phyloP scores from a whole-genome alignment of 2,888 invertebrate genomes.

The Pseudanteris insignis region DNA sequence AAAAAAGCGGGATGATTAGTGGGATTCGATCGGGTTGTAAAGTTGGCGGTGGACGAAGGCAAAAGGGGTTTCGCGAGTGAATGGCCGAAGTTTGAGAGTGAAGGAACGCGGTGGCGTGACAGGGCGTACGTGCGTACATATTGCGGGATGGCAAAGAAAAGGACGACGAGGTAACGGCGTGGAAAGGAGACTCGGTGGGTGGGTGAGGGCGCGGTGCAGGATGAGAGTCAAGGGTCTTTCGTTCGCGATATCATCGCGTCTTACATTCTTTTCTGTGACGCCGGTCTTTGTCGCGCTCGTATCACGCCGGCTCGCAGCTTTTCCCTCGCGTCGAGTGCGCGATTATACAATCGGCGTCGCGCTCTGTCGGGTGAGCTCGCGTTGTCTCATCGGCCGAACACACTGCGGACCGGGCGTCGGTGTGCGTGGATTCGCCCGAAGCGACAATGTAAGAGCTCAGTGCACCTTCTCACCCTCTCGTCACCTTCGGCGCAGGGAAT shows the following conservation, averaged over 20 bases:
- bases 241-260: conserved; percentile 50
- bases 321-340: conserved; percentile 43
- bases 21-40: no score
- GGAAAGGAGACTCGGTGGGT: conserved; percentile 22
- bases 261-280: conserved; percentile 26
- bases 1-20: no score
- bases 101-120: conserved; percentile 3
- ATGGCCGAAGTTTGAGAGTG: no score
- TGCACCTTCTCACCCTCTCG: conserved; percentile 49
- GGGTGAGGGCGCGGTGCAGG: conserved; percentile 43
- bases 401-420: conserved; percentile 13
- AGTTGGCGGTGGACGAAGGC: no score
- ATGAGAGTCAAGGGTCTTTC: conserved; percentile 48
- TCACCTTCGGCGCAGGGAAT: conserved; percentile 37
- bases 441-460: conserved; percentile 54
- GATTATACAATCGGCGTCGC: conserved; percentile 55
- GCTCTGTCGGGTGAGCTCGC: conserved; percentile 31
- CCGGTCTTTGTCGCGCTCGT: conserved; percentile 36
- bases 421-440: conserved; percentile 48
- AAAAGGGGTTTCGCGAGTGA: no score
- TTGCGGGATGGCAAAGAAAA: no score
- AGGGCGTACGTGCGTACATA: no score
- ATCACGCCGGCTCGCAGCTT: conserved; percentile 46
- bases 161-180: not conserved
- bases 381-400: not conserved